A percentile compares a stretch with the other conserved stretches of the same genome.
phyloP scores from a whole-genome alignment of 2,888 invertebrate genomes.

The Eledone cirrhosa region DNA sequence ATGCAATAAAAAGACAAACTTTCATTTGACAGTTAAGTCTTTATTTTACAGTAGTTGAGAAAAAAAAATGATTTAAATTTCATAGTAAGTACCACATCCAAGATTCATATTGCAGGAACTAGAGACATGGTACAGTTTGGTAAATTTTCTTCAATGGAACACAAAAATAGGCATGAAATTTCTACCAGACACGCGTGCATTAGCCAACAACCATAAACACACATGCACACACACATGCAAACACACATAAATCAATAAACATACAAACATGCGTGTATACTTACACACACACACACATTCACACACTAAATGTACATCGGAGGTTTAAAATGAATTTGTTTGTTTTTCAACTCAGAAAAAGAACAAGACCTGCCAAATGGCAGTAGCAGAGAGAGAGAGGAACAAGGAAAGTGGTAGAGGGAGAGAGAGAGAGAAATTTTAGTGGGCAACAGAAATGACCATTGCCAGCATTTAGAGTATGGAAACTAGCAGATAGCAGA shows the following conservation, averaged over 20 bases:
- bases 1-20: slow-evolving; percentile 6
- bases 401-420: neutral
- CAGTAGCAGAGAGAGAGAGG: neutral
- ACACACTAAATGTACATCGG: slow-evolving; percentile 16
- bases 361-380: slow-evolving; percentile 15
- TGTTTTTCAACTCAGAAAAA: slow-evolving; percentile 9
- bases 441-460: no score
- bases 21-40: slow-evolving; percentile 22
- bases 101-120: slow-evolving; percentile 3
- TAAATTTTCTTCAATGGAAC: slow-evolving; percentile 25
- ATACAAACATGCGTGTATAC: no score
- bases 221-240: slow-evolving; percentile 5
- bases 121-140: slow-evolving; percentile 20
- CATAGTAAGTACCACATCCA: slow-evolving; percentile 23
- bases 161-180: slow-evolving; percentile 27
- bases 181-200: slow-evolving; percentile 28
- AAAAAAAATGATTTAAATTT: slow-evolving; percentile 19
- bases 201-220: slow-evolving; percentile 24
- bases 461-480: no score
- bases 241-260: no score
- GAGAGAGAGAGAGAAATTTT: neutral
- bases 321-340: slow-evolving; percentile 20
- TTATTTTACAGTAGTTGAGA: slow-evolving; percentile 27
- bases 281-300: neutral
- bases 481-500: no score